Conservation (phyloP, 1,140 invertebrate genomes). For the Ganaspis sp. region DNA sequence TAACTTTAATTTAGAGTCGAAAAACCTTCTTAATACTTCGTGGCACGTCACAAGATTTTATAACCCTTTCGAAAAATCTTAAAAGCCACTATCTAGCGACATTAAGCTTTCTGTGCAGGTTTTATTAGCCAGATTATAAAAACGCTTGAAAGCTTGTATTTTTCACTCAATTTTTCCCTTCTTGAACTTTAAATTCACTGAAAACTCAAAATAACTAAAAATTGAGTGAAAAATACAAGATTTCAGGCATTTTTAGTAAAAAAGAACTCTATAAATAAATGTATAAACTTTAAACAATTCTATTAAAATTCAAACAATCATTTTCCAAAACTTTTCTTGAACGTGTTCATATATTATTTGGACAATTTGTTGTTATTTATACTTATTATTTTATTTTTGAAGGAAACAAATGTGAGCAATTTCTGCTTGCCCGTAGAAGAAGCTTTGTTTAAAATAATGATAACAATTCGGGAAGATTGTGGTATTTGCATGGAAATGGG, state of each 20-base stretch:
- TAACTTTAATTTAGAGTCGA: neutral
- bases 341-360: no score
- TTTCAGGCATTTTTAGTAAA: no score
- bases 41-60: neutral
- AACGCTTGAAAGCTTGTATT: neutral
- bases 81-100: constrained; percentile 5
- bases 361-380: no score
- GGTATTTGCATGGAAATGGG: neutral
- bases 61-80: neutral
- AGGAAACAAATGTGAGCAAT: no score
- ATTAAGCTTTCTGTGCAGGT: neutral
- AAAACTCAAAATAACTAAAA: neutral
- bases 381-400: no score
- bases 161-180: neutral
- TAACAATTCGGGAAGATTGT: neutral
- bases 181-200: neutral
- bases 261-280: no score
- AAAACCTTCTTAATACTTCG: neutral
- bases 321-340: no score
- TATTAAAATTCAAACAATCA: no score
- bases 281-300: no score
- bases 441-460: no score
- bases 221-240: no score
- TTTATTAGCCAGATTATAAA: constrained; percentile 19
- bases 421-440: no score